A percentile compares a stretch with the other conserved stretches of the same genome.
These are phyloP conservation scores for Hyposoter dolosus DNA, from an alignment of 2,888 invertebrate genomes.

Conservation along the genomic window DNA sequence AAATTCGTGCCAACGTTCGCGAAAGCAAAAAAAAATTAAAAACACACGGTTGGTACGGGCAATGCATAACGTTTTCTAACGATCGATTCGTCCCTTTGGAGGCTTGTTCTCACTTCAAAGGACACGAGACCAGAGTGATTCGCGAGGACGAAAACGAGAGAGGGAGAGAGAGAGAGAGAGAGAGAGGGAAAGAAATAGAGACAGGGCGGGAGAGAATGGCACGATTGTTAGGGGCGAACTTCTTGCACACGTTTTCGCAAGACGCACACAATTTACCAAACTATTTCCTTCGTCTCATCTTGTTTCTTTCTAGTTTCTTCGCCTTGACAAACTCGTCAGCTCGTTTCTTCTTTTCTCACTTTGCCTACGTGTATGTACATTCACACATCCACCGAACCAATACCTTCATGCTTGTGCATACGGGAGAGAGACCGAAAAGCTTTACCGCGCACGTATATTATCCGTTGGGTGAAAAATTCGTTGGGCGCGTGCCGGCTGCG, in stretches of 20 bases:
- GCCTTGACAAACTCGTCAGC: slow-evolving; percentile 58
- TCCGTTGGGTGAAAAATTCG: slow-evolving; percentile 81
- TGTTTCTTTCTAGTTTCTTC: slow-evolving; percentile 46
- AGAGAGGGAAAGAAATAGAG: slow-evolving; percentile 11
- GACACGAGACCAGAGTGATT: slow-evolving; percentile 41
- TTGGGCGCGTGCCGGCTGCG: slow-evolving; percentile 81
- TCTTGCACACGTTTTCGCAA: slow-evolving; percentile 46
- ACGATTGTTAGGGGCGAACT: slow-evolving; percentile 46
- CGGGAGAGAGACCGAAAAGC: slow-evolving; percentile 62
- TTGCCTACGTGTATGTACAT: background rate
- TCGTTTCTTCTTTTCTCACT: slow-evolving; percentile 54
- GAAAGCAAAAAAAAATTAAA: background rate
- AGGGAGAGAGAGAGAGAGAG: slow-evolving; percentile 15
- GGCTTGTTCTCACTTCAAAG: slow-evolving; percentile 39
- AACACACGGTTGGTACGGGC: slow-evolving; percentile 12
- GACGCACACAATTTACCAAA: slow-evolving; percentile 35
- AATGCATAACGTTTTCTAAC: slow-evolving; percentile 57
- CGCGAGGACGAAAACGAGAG: slow-evolving; percentile 8
- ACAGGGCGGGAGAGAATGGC: slow-evolving; percentile 16
- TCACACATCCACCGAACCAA: background rate
- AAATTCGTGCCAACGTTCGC: slow-evolving; percentile 10
- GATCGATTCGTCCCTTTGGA: slow-evolving; percentile 50
- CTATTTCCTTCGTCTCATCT: slow-evolving; percentile 45
- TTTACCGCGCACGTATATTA: slow-evolving; percentile 68
- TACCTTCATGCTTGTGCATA: background rate